Base-by-base conservation (phyloP, 2,797 vertebrate species). In the Pogoniulus pusillus region DNA sequence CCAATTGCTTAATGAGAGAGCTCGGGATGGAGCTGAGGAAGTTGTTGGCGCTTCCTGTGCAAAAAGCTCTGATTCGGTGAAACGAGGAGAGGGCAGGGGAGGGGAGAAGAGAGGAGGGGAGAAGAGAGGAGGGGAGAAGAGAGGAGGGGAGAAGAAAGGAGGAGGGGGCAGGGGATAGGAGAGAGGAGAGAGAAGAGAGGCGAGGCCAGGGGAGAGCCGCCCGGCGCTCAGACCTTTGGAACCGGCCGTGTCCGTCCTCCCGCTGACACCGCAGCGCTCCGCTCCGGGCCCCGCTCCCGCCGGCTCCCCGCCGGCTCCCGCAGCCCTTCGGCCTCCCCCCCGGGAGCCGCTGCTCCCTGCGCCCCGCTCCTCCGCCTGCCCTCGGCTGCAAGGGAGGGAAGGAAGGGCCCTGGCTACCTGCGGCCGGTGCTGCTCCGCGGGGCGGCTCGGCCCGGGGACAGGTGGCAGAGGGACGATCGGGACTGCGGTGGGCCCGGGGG, bases 1-100 rank as follows among this genome's bases (percentile, higher is more conserved):
- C 30, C 7, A 8, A 24, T 93, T 94, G 68, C 93, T 69, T 32
- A 88, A 93, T 3, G 51, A 10, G 7, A 2, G 57, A 19, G 49
- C 2, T 58, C 9, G 7, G 22, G 70, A 47, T 3, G 34, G 2
- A 9, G 22, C 4, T 7, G 6, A 34, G 91, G 85, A 72, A 78
- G 63, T 2, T 15, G 8, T 49, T 2, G 41, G 13, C 22, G 6
- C 63, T 24, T 26, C 4, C 37, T 4, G 0, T 1, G 45, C 6
- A 43, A 32, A 32, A 17, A 39, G 16, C 14, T 51, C 55, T 1
- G 49, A 14, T 13, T 17, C 55, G 4, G 15, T 11, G 76, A 29
- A 24, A 23, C 39, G 12, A 29, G 12, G 35, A 26, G 15, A 34
- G 58, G 57, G 34, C 12, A 19, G 18, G 19, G 54, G 18, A 11